Evolutionary conservation across 1,140 invertebrate genomes (phyloP).

Genomic region (Papilio dardanus): DNA sequence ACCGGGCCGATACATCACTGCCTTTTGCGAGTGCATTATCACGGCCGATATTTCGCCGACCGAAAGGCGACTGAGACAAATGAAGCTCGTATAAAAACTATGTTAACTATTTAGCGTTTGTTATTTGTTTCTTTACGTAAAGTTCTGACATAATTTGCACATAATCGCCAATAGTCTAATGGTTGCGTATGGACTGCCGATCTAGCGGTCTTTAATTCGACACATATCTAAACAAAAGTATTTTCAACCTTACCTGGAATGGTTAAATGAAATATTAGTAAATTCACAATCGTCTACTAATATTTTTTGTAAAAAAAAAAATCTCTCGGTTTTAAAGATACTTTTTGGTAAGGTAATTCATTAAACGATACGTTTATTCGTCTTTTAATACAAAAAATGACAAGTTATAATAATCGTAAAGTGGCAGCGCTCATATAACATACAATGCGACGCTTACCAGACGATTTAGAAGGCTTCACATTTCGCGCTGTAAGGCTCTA

Average conservation of each 20-base stretch:
- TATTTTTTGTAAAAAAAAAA: too few species aligned
- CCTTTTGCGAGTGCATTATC: slow-evolving; percentile 17
- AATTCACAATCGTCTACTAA: too few species aligned
- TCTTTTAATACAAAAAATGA: not conserved
- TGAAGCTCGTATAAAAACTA: slow-evolving; percentile 15
- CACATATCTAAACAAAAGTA: too few species aligned
- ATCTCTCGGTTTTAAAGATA: too few species aligned
- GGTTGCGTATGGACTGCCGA: too few species aligned
- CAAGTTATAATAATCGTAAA: not conserved
- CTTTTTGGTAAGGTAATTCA: not conserved
- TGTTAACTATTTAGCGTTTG: not conserved
- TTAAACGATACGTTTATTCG: not conserved
- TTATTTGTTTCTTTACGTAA: not conserved
- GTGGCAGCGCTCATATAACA: not conserved
- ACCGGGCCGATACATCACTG: slow-evolving; percentile 9
- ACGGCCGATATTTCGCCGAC: not conserved
- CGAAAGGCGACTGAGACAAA: not conserved
- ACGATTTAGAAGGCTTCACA: slow-evolving; percentile 6
- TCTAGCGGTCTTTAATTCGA: too few species aligned
- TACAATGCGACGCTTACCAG: slow-evolving; percentile 10
- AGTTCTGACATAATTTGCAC: too few species aligned
- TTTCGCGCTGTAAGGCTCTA: slow-evolving; percentile 17
- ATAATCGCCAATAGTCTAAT: too few species aligned
- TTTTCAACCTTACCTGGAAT: too few species aligned
- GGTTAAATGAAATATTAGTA: too few species aligned